phyloP scores from a whole-genome alignment of 2,113 vertebrate species.

The Atherinomorus stipes region DNA sequence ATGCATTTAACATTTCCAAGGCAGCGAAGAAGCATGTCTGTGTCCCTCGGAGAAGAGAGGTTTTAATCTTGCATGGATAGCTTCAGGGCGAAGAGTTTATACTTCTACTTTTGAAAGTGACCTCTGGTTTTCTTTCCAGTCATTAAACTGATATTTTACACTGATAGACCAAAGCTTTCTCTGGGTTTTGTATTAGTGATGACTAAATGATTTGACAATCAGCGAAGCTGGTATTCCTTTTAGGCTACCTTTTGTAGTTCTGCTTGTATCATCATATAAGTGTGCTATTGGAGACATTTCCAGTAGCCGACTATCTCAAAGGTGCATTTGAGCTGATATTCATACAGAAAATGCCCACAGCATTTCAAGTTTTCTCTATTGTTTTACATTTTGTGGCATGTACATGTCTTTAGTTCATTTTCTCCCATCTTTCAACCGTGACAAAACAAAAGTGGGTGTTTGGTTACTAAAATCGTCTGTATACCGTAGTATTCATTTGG shows the following conservation, averaged over 20 bases:
- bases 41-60: constrained; percentile 5
- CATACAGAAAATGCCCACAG: too few species aligned
- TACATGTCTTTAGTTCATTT: too few species aligned
- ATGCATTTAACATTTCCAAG: constrained; percentile 60
- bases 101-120: constrained; percentile 17
- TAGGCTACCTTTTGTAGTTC: not conserved
- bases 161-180: constrained; percentile 3
- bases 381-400: too few species aligned
- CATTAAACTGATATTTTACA: not conserved
- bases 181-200: not conserved
- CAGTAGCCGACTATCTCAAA: not conserved
- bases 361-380: not conserved
- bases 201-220: not conserved
- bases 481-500: too few species aligned
- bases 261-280: not conserved
- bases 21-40: constrained; percentile 15
- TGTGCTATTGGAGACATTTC: not conserved
- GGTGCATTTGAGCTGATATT: too few species aligned
- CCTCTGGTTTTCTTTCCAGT: constrained; percentile 11
- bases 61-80: constrained; percentile 54
- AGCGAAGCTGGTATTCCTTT: too few species aligned
- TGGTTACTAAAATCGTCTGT: too few species aligned
- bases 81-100: constrained; percentile 18
- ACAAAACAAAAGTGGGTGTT: too few species aligned
- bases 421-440: too few species aligned